Evolutionary conservation across 2,888 invertebrate genomes (phyloP).

Genomic region (Coenonympha glycerion): DNA sequence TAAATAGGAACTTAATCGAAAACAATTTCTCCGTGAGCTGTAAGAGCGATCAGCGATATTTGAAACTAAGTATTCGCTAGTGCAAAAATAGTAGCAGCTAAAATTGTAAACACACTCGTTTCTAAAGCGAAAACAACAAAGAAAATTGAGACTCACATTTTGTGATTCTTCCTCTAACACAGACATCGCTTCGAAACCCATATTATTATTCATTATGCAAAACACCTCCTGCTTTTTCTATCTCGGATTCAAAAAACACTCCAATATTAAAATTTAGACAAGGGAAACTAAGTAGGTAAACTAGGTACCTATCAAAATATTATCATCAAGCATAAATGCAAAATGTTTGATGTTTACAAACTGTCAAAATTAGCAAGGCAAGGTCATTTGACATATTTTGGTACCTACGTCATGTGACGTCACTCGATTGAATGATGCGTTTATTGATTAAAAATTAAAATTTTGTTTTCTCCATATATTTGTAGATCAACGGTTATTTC

Average conservation of each 20-base stretch:
- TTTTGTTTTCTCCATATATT: too few relatives aligned
- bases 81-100: neutral
- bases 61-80: neutral
- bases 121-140: constrained; percentile 31
- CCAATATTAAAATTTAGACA: constrained; percentile 25
- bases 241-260: constrained; percentile 11
- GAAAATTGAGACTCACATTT: constrained; percentile 65
- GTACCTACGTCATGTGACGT: constrained; percentile 51
- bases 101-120: constrained; percentile 10
- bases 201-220: constrained; percentile 59
- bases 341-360: constrained; percentile 86
- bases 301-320: constrained; percentile 35
- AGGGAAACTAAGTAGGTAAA: too few relatives aligned
- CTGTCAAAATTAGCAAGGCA: too few relatives aligned
- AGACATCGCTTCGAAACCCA: constrained; percentile 79
- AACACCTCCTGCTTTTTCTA: constrained; percentile 23
- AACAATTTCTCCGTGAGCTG: neutral
- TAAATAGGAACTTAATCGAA: neutral
- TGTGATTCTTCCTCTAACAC: constrained; percentile 78
- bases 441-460: too few relatives aligned
- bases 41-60: neutral
- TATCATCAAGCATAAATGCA: constrained; percentile 44
- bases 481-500: too few relatives aligned
- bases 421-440: too few relatives aligned
- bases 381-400: constrained; percentile 77